Conservation (phyloP, 2,888 invertebrate genomes). For the Leucophenga montana region DNA sequence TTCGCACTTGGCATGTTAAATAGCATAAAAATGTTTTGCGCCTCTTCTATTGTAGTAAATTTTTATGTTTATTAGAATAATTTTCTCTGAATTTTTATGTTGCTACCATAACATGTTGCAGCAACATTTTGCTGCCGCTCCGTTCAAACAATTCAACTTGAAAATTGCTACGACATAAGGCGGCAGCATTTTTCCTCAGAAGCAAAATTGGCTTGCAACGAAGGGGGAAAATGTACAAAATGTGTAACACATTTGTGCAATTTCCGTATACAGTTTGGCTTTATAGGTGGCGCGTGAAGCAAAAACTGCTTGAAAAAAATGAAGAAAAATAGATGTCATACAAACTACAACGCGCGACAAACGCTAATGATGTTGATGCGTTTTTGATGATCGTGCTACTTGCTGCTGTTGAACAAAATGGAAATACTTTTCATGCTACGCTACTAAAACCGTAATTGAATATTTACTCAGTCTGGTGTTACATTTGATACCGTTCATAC, state of each 20-base stretch:
- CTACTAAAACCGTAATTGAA: constrained; percentile 18
- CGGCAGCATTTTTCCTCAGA: constrained; percentile 34
- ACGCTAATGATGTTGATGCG: constrained; percentile 44
- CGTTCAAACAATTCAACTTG: constrained; percentile 59
- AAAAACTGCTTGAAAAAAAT: constrained; percentile 19
- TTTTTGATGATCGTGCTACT: constrained; percentile 12
- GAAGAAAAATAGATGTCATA: constrained; percentile 18
- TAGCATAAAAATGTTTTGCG: background rate
- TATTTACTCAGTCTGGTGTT: background rate
- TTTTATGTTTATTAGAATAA: constrained; percentile 9
- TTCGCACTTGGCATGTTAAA: too few species aligned
- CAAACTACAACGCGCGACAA: constrained; percentile 12
- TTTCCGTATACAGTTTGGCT: constrained; percentile 40
- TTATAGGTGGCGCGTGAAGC: background rate
- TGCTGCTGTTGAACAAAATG: background rate
- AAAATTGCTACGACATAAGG: constrained; percentile 61
- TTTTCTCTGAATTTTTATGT: background rate
- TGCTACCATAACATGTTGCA: background rate
- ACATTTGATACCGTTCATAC: too few species aligned
- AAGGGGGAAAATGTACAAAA: background rate
- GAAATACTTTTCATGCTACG: background rate
- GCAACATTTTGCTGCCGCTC: constrained; percentile 35
- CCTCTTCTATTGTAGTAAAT: background rate
- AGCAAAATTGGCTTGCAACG: background rate
- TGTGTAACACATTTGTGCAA: constrained; percentile 37